phyloP scores from a whole-genome alignment of 2,797 vertebrate species.

The Paguma larvata region DNA sequence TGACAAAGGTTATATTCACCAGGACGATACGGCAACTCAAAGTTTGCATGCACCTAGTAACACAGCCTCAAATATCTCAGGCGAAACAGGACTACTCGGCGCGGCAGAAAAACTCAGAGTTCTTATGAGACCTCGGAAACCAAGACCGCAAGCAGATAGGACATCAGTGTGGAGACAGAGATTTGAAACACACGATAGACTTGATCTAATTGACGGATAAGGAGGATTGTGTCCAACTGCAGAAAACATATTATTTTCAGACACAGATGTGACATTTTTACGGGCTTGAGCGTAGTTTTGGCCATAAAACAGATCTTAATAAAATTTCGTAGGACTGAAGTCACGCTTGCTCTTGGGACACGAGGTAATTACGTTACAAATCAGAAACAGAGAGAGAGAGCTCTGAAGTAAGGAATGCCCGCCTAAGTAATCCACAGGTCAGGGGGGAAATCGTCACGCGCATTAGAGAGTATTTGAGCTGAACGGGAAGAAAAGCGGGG shows the following conservation, averaged over 20 bases:
- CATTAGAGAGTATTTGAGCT: background rate
- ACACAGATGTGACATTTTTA: background rate
- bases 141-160: background rate
- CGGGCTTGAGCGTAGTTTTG: background rate
- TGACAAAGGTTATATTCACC: background rate
- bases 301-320: background rate
- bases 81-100: background rate
- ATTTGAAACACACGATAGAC: rapidly evolving
- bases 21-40: background rate
- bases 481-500: background rate
- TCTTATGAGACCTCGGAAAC: rapidly evolving
- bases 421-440: background rate
- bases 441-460: background rate
- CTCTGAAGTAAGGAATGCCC: background rate
- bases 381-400: background rate
- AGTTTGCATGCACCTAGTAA: too few relatives aligned
- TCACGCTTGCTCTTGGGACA: background rate
- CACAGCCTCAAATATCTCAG: background rate
- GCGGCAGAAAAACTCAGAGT: background rate
- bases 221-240: rapidly evolving
- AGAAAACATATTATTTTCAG: background rate
- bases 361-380: background rate
- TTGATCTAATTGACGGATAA: rapidly evolving
- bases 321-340: background rate
- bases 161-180: background rate